phyloP scores from a whole-genome alignment of 2,888 invertebrate genomes.

The Odontocerum albicorne region DNA sequence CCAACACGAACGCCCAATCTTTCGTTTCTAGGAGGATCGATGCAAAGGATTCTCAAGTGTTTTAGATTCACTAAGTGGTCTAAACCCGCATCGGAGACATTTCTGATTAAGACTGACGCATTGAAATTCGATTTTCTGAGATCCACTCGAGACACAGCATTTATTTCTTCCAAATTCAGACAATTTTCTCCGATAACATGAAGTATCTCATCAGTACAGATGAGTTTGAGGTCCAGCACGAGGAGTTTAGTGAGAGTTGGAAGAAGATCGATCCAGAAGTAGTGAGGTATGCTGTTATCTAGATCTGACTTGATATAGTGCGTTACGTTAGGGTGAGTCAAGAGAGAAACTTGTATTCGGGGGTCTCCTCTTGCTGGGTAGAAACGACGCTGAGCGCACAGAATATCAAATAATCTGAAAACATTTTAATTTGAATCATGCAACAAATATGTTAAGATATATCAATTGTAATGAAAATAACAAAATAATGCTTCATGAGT shows the following conservation, averaged over 20 bases:
- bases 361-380: conserved; percentile 52
- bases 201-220: conserved; percentile 56
- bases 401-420: conserved; percentile 56
- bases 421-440: background rate
- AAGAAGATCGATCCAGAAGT: conserved; percentile 50
- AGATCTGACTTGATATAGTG: conserved; percentile 54
- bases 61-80: conserved; percentile 48
- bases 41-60: conserved; percentile 48
- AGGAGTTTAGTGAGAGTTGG: conserved; percentile 48
- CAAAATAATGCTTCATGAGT: too few relatives aligned
- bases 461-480: too few relatives aligned
- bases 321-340: conserved; percentile 52
- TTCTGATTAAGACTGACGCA: conserved; percentile 52
- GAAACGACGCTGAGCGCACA: conserved; percentile 54
- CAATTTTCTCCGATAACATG: conserved; percentile 49
- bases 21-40: conserved; percentile 55
- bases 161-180: conserved; percentile 50
- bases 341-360: conserved; percentile 49
- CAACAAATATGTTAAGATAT: too few relatives aligned
- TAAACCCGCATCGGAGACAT: conserved; percentile 53
- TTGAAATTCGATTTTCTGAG: conserved; percentile 54
- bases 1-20: conserved; percentile 47
- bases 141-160: conserved; percentile 55
- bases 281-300: conserved; percentile 50
- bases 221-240: conserved; percentile 53